Conservation (phyloP, 2,888 invertebrate genomes). For the Nephrocerus scutellatus region DNA sequence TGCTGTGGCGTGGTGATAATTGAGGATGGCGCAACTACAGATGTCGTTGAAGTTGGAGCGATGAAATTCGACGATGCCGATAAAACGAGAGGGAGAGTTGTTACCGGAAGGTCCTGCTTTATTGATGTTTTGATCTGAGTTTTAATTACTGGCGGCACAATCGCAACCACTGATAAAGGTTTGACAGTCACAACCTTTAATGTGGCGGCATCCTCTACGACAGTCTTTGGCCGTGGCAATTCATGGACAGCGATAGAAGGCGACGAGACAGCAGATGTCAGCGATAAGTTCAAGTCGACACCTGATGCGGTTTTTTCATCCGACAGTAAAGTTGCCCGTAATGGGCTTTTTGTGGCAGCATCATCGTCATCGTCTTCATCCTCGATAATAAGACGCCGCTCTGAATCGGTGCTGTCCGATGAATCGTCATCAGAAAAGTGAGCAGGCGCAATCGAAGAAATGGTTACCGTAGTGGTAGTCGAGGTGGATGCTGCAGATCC, state of each 20-base stretch:
- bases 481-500: constrained; percentile 22
- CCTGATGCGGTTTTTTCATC: no score
- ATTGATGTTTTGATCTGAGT: no score
- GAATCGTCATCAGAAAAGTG: constrained; percentile 52
- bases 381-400: constrained; percentile 56
- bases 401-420: constrained; percentile 59
- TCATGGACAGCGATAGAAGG: no score
- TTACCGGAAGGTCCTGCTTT: no score
- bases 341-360: constrained; percentile 30
- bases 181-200: constrained; percentile 10
- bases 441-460: constrained; percentile 20
- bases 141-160: no score
- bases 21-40: background rate
- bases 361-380: constrained; percentile 44
- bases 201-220: constrained; percentile 28
- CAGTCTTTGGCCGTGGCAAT: no score
- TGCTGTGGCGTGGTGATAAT: background rate
- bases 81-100: no score
- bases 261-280: no score
- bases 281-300: no score
- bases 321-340: constrained; percentile 16
- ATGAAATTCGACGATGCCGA: no score
- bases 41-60: constrained; percentile 3
- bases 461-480: constrained; percentile 19
- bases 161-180: constrained; percentile 7